Conservation (phyloP, 2,797 vertebrate genomes). For the Acipenser oxyrinchus region DNA sequence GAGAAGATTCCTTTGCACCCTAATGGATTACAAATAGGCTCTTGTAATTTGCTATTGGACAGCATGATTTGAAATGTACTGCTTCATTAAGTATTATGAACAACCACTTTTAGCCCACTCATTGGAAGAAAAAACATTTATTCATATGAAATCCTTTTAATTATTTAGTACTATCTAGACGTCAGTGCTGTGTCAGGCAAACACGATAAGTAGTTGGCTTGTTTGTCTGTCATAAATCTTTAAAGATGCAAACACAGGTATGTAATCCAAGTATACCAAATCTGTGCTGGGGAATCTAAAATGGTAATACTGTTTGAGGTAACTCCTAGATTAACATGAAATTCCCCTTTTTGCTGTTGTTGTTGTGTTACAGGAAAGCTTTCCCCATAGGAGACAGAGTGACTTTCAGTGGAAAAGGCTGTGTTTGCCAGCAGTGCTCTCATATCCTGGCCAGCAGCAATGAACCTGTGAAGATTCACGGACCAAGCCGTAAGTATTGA, state of each 20-base stretch:
- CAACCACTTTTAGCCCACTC: not conserved
- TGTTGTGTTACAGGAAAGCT: slow-evolving; percentile 68
- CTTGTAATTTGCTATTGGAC: not conserved
- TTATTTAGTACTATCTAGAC: too few relatives aligned
- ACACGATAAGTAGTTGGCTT: too few relatives aligned
- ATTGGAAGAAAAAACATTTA: too few relatives aligned
- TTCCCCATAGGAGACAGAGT: slow-evolving; percentile 97
- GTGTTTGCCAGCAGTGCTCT: slow-evolving; percentile 93
- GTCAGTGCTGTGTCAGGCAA: too few relatives aligned
- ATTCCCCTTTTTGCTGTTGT: not conserved
- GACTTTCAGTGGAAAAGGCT: slow-evolving; percentile 94
- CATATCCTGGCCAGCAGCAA: slow-evolving; percentile 74
- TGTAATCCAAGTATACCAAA: too few relatives aligned
- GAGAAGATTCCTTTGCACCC: not conserved
- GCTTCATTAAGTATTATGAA: not conserved
- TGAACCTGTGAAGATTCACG: slow-evolving; percentile 94
- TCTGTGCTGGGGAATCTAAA: too few relatives aligned
- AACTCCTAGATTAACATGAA: too few relatives aligned
- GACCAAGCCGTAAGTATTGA: slow-evolving; percentile 85
- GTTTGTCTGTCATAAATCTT: too few relatives aligned
- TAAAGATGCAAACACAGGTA: too few relatives aligned
- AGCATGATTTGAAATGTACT: not conserved
- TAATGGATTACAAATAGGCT: not conserved
- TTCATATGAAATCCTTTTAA: too few relatives aligned
- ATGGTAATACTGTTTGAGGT: too few relatives aligned